Evolutionary conservation across 2,113 vertebrate species (phyloP).

Genomic region (Pelecanoides urinatrix): DNA sequence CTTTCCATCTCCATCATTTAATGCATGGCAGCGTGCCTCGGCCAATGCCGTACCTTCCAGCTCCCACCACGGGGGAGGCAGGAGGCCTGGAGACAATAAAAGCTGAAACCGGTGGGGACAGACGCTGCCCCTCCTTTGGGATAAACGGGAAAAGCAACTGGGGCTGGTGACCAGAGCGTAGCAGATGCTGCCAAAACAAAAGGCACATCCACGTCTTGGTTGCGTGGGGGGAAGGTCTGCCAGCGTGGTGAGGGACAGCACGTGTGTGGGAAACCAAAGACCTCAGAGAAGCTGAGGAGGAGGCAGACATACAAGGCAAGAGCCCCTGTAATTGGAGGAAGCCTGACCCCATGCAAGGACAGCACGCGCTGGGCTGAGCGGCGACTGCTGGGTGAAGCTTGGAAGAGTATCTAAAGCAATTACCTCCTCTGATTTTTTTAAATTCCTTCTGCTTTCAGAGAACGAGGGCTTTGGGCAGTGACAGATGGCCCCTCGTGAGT

Average conservation of each 20-base stretch:
- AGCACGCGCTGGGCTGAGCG: background rate
- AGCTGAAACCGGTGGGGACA: background rate
- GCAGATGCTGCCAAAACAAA: background rate
- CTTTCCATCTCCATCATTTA: background rate
- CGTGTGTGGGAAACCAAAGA: background rate
- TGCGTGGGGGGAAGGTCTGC: background rate
- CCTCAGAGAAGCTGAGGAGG: background rate
- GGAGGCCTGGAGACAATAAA: background rate
- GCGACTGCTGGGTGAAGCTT: background rate
- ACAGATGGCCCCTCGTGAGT: constrained; percentile 29
- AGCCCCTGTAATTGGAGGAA: background rate
- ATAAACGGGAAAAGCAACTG: background rate
- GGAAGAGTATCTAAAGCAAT: constrained; percentile 19
- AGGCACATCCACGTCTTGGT: fast-evolving
- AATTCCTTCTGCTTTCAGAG: background rate
- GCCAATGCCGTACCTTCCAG: background rate
- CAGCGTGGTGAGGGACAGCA: fast-evolving
- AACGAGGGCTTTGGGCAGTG: background rate
- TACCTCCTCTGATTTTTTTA: background rate
- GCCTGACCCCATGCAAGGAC: background rate
- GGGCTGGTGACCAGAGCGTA: fast-evolving
- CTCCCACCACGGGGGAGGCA: background rate
- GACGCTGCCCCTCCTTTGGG: background rate
- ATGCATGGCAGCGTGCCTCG: background rate
- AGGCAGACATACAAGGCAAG: background rate